phyloP scores from a whole-genome alignment of 1,140 invertebrate genomes.

The Leptinotarsa lineolata region DNA sequence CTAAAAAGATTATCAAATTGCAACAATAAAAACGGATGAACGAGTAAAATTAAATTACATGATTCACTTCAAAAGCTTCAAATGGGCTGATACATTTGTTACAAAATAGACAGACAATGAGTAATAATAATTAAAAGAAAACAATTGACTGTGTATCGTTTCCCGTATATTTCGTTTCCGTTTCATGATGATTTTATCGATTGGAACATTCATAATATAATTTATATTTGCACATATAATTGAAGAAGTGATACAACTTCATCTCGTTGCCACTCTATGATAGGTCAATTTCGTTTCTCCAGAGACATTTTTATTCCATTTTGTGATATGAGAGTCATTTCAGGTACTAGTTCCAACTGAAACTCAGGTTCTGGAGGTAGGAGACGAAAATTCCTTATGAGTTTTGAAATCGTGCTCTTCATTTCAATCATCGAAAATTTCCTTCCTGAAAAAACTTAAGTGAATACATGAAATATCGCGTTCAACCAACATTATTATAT shows the following conservation, averaged over 20 bases:
- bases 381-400: constrained; percentile 78
- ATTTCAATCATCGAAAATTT: constrained; percentile 78
- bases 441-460: constrained; percentile 57
- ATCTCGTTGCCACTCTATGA: background rate
- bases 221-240: background rate
- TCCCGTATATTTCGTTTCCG: no score
- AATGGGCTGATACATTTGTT: no score
- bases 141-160: background rate
- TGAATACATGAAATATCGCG: background rate
- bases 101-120: background rate
- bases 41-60: no score
- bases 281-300: background rate
- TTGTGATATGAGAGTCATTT: constrained; percentile 70
- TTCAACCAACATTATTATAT: no score
- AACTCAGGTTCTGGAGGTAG: constrained; percentile 69
- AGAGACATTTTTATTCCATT: constrained; percentile 15
- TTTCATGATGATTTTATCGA: background rate
- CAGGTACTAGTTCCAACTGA: constrained; percentile 73
- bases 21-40: no score
- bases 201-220: background rate
- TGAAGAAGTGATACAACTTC: background rate
- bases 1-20: no score
- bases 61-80: no score
- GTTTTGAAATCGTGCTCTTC: constrained; percentile 77
- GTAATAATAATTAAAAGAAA: background rate